A percentile compares a stretch with the other conserved stretches of the same genome.
Evolutionary conservation across 1,140 invertebrate species (phyloP).

Genomic region (Doryteuthis pealeii): DNA sequence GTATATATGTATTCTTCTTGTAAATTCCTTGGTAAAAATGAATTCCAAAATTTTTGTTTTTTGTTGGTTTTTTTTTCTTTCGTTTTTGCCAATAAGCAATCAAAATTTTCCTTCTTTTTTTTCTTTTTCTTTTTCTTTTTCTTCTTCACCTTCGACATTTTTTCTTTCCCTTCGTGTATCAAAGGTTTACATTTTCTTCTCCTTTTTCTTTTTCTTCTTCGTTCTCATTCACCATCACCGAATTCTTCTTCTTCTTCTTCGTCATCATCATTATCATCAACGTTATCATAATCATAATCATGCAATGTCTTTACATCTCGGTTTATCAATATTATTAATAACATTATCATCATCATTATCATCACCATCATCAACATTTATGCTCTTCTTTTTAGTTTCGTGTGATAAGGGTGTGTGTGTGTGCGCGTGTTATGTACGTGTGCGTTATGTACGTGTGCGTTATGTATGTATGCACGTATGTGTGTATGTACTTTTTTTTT

Average conservation of each 20-base stretch:
- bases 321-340: neutral
- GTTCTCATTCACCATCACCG: neutral
- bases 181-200: neutral
- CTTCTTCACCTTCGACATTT: neutral
- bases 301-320: neutral
- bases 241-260: neutral
- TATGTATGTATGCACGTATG: neutral
- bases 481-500: neutral
- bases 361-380: neutral
- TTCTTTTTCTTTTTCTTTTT: neutral
- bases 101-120: neutral
- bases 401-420: too few relatives aligned
- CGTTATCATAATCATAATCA: neutral
- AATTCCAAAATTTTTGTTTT: too few relatives aligned
- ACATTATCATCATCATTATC: neutral
- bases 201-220: too few relatives aligned
- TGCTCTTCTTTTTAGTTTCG: neutral
- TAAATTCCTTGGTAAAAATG: neutral
- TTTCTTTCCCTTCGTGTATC: neutral
- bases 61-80: too few relatives aligned
- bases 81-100: neutral
- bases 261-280: neutral
- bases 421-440: too few relatives aligned
- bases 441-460: too few relatives aligned
- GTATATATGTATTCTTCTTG: neutral